phyloP scores from a whole-genome alignment of 2,888 invertebrate genomes.

The Phymatocera aterrima region DNA sequence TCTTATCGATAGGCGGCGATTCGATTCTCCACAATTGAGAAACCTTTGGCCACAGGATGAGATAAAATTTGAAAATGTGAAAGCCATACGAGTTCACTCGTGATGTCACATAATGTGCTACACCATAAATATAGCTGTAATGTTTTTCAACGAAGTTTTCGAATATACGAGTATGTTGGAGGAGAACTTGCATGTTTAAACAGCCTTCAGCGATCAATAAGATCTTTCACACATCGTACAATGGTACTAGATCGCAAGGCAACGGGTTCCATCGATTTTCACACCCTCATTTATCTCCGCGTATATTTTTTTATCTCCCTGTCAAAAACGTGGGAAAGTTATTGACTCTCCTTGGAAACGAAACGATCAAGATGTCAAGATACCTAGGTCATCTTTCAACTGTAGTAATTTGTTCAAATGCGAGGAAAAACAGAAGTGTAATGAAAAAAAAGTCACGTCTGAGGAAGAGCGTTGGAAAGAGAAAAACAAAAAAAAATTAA shows the following conservation, averaged over 20 bases:
- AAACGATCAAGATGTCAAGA: not conserved
- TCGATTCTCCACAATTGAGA: not conserved
- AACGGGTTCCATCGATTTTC: not conserved
- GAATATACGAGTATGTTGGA: no score
- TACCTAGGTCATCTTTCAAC: constrained; percentile 51
- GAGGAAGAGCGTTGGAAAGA: not conserved
- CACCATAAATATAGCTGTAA: no score
- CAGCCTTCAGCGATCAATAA: not conserved
- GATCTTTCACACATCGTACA: not conserved
- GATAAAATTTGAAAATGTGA: not conserved
- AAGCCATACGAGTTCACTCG: no score
- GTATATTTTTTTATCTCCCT: not conserved
- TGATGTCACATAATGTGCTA: no score
- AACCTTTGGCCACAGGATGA: not conserved
- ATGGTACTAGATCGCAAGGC: not conserved
- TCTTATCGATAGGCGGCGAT: not conserved
- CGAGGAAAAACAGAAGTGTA: constrained; percentile 24
- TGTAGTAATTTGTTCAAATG: constrained; percentile 42
- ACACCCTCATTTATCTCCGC: not conserved
- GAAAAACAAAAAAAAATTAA: no score
- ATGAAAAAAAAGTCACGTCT: constrained; percentile 5
- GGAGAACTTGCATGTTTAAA: no score
- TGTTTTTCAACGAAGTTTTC: no score
- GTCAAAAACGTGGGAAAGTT: constrained; percentile 25
- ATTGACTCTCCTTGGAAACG: constrained; percentile 19